These are phyloP conservation scores for Chrysotoxum bicinctum DNA, from an alignment of 2,888 invertebrate genomes.

Conservation along the genomic window DNA sequence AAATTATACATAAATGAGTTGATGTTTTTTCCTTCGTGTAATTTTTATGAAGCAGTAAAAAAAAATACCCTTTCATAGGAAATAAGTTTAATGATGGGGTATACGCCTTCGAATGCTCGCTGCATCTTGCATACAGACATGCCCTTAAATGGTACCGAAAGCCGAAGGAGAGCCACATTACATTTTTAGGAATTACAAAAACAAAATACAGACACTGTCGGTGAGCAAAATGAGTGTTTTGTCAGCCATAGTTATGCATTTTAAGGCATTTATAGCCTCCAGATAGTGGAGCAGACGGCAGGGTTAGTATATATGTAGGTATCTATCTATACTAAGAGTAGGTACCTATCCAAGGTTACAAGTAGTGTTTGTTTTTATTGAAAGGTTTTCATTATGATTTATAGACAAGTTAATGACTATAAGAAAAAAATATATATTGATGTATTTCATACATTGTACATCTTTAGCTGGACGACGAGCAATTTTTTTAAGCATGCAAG, in stretches of 20 bases:
- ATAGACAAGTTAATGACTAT: neutral
- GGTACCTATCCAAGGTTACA: neutral
- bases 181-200: slow-evolving; percentile 33
- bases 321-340: neutral
- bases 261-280: neutral
- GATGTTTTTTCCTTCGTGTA: neutral
- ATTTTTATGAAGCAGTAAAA: slow-evolving; percentile 12
- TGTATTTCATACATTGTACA: neutral
- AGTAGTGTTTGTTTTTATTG: neutral
- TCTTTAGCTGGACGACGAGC: neutral
- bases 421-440: neutral
- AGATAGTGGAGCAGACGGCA: neutral
- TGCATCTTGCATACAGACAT: slow-evolving; percentile 31
- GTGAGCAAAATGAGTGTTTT: slow-evolving; percentile 2
- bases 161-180: slow-evolving; percentile 57
- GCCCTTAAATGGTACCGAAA: slow-evolving; percentile 63
- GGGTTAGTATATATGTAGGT: neutral
- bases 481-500: neutral
- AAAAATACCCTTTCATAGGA: neutral
- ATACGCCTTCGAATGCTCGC: neutral
- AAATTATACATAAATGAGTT: slow-evolving; percentile 9
- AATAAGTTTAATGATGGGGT: slow-evolving; percentile 44
- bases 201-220: neutral
- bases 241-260: neutral
- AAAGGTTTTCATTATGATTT: neutral